Conservation (phyloP, 1,140 invertebrate species). For the Carcinoscorpius rotundicauda region DNA sequence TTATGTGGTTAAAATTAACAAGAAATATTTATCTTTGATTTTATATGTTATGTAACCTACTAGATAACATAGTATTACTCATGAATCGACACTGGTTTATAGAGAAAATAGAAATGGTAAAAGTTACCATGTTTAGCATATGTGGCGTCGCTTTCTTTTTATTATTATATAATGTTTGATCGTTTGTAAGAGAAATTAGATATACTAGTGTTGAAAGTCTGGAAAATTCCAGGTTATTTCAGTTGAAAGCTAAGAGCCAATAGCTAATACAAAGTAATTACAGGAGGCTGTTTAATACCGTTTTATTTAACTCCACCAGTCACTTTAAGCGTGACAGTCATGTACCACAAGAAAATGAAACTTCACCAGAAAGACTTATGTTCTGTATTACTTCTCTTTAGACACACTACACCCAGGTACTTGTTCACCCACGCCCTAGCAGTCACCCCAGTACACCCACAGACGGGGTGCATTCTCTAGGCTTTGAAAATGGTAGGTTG, state of each 20-base stretch:
- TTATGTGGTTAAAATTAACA: too few relatives aligned
- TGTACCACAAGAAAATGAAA: background rate
- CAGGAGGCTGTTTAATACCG: background rate
- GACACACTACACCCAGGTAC: conserved; percentile 18
- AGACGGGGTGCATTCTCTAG: conserved; percentile 12
- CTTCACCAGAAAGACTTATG: background rate
- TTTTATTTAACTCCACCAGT: background rate
- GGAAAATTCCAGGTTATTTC: conserved; percentile 6
- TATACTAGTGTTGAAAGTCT: conserved; percentile 3
- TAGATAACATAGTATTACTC: too few relatives aligned
- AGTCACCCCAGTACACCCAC: conserved; percentile 15
- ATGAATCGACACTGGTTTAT: too few relatives aligned
- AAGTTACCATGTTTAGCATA: too few relatives aligned
- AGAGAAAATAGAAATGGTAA: too few relatives aligned
- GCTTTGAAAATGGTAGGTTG: conserved; percentile 16
- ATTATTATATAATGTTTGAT: too few relatives aligned
- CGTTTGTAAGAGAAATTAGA: too few relatives aligned
- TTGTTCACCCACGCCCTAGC: conserved; percentile 15
- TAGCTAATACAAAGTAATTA: conserved; percentile 14
- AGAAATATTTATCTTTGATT: too few relatives aligned
- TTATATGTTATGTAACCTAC: too few relatives aligned
- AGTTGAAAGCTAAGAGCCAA: conserved; percentile 15
- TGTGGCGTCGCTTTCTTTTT: too few relatives aligned
- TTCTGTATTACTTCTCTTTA: background rate
- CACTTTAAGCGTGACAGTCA: background rate